These are phyloP conservation scores for Andricus grossulariae DNA, from an alignment of 1,140 invertebrate species.

Conservation along the genomic window DNA sequence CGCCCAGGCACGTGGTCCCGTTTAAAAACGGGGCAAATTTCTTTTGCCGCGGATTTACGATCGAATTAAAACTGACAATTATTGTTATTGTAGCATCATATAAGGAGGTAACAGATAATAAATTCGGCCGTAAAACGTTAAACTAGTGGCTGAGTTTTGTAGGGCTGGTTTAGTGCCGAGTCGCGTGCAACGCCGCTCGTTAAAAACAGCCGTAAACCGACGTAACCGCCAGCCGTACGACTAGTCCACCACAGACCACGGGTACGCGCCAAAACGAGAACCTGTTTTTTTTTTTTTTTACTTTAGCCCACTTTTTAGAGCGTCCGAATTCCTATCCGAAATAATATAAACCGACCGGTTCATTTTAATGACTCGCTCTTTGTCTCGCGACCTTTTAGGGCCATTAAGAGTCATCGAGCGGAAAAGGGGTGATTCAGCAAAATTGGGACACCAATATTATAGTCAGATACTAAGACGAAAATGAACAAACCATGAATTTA, in stretches of 20 bases:
- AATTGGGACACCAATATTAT: too few relatives aligned
- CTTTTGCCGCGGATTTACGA: conserved; percentile 69
- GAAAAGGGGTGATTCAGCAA: too few relatives aligned
- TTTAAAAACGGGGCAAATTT: conserved; percentile 63
- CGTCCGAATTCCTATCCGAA: not conserved
- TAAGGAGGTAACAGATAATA: conserved; percentile 77
- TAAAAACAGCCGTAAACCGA: conserved; percentile 74
- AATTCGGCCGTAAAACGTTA: conserved; percentile 74
- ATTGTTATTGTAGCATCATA: conserved; percentile 74
- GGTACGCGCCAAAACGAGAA: conserved; percentile 56
- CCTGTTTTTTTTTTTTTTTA: conserved; percentile 50
- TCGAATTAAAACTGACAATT: conserved; percentile 75
- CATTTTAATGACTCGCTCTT: too few relatives aligned
- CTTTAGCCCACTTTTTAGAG: not conserved
- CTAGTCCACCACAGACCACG: conserved; percentile 52
- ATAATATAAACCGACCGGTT: not conserved
- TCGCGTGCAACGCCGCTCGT: conserved; percentile 75
- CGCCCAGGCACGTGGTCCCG: conserved; percentile 28
- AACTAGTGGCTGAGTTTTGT: conserved; percentile 75
- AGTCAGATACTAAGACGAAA: too few relatives aligned
- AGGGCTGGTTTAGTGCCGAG: conserved; percentile 74
- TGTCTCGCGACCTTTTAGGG: too few relatives aligned
- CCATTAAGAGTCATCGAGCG: too few relatives aligned
- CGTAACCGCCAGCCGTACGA: conserved; percentile 67
- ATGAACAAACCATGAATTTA: too few relatives aligned